Evolutionary conservation across 2,797 vertebrate species (phyloP).

Genomic region (Limosa lapponica): DNA sequence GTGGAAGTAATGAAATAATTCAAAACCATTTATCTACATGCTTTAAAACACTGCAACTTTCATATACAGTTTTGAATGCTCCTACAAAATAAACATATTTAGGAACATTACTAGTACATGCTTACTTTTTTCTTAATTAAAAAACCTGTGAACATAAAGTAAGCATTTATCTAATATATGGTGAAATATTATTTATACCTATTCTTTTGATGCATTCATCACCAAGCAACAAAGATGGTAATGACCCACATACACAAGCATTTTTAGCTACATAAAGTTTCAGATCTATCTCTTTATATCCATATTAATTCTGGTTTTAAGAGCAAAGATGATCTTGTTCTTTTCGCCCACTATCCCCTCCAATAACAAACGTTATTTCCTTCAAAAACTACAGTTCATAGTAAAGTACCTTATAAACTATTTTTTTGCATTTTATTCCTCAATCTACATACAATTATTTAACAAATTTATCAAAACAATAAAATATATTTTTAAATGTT

Average conservation of each 20-base stretch:
- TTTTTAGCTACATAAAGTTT: constrained; percentile 9
- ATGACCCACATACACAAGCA: background rate
- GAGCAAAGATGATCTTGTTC: background rate
- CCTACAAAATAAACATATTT: background rate
- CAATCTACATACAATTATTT: background rate
- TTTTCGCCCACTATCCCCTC: background rate
- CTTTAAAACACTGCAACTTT: background rate
- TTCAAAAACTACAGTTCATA: background rate
- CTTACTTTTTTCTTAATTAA: background rate
- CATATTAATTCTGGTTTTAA: background rate
- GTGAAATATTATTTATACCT: background rate
- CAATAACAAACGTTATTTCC: background rate
- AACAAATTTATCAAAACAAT: background rate
- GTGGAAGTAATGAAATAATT: background rate
- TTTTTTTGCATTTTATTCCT: constrained; percentile 5
- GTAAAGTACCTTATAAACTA: background rate
- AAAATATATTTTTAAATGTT: constrained; percentile 9
- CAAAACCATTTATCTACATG: background rate
- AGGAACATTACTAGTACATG: background rate
- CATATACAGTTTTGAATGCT: background rate
- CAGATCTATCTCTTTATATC: background rate
- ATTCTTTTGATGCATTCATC: background rate
- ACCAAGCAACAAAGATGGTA: background rate
- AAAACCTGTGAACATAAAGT: background rate
- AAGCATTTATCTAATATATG: background rate